Evolutionary conservation across 1,140 invertebrate species (phyloP), one percentile per base, ranked within the genome.

Genomic region (Drosophila ironensis): DNA sequence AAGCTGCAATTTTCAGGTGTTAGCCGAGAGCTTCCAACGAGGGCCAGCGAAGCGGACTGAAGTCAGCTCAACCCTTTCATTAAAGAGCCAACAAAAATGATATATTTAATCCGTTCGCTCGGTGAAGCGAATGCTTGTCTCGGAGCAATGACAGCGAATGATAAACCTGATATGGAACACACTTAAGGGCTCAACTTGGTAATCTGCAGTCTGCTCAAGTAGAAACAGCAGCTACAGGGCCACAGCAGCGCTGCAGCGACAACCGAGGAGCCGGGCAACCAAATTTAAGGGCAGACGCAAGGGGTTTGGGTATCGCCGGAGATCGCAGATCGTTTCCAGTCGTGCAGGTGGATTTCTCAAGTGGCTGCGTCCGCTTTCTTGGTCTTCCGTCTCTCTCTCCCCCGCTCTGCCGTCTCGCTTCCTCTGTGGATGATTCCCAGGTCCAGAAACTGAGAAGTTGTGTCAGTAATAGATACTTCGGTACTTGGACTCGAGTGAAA

Each of bases 101-200:
- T 84, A 86, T 84, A 87, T 84, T 84, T 84, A 84, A 84, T 84
- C 80, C 80, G 81, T 87, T 86, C 78, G 81, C 17, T 45, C 78
- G 77, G 60, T 84, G 38, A 84, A 73, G 78, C 69, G 78, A 48
- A 71, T 57, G 67, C 48, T 67, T 48, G 73, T 72, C 73, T 72
- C 60, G 47, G 28, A 72, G 60, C 45, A 71, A 66, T 41, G 22
- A 50, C 78, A 72, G 46, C 53, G 50, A 80, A 72, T 75, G 80
- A 84, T 84, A 84, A 86, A 84, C 80, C 81, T 78, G 80, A 84
- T 84, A 87, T 80, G 80, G 56, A 75, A 84, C 80, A 84, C 80
- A 86, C 75, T 84, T 84, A 87, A 84, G 80, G 80, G 80, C 80
- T 84, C 84, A 86, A 80, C 80, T 86, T 44, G 71, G 60, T 80